Evolutionary conservation across 2,888 invertebrate genomes (phyloP), one percentile per base, ranked within the genome.

Genomic region (Diplazon laetatorius): DNA sequence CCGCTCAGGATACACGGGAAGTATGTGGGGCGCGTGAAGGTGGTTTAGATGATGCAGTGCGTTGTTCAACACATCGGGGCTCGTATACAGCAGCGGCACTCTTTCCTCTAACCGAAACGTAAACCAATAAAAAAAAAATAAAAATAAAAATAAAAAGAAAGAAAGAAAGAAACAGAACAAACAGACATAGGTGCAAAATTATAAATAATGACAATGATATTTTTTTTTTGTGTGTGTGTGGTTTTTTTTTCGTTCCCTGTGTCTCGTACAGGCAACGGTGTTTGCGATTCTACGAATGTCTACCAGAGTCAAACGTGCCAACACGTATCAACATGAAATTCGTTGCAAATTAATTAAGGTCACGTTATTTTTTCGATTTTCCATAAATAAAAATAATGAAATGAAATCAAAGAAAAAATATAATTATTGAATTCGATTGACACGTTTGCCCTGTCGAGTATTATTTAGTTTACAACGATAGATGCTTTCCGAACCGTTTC

Each of bases 61-160:
- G 88, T 90, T 91, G 90, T 88, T 89, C 87, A 91, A 87, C 86
- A 90, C 89, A 84, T 90, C 89, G 83, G 89, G 86, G 85, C 87
- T 90, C 82, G 90, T 90, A 85, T 91, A 91, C 88, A 91, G 90
- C 88, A 91, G 87, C 87, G 90, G 90, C 86, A 90, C 89, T 88
- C 90, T 89, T 83, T 91, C 90, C 87, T 91, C 90, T 90, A 89
- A 30, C 85, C 84, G 84, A 84, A 84, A 84, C 85, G 82, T 83
- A 83, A 86, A 86, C 83, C 83, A 86, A 82, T 85, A 85, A 82
- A 82, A 84, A 82, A 82, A 80, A 83, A 30, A 30, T n/a, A n/a
- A 86, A 82, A 86, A 85, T 82, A 82, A 84, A 82, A 82, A 80
- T 82, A 30, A 30, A n/a, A n/a, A n/a, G n/a, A n/a, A n/a, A n/a